These are phyloP conservation scores for Microtus montanus DNA, from an alignment of 2,113 vertebrate species.

Conservation along the genomic window DNA sequence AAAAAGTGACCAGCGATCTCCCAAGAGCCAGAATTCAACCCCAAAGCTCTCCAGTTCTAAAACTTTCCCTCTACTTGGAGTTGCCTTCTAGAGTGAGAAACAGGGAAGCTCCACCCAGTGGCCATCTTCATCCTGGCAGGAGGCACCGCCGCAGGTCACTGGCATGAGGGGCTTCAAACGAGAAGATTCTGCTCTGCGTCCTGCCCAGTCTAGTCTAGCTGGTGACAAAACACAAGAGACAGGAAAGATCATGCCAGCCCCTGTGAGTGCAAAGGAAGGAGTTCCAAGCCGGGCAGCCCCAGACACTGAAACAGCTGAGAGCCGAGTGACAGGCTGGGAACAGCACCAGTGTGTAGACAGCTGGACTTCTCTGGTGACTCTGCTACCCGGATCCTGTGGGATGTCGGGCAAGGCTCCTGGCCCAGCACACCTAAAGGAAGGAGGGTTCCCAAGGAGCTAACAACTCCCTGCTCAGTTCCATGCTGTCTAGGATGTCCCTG, in stretches of 20 bases:
- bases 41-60: not conserved
- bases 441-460: not conserved
- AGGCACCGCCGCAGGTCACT: not conserved
- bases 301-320: too few species aligned
- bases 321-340: not conserved
- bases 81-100: not conserved
- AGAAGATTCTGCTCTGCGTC: not conserved
- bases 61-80: not conserved
- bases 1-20: not conserved
- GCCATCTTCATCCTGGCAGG: not conserved
- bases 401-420: not conserved
- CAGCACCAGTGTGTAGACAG: not conserved
- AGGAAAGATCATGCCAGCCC: rapidly evolving
- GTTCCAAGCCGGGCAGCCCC: not conserved
- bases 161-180: not conserved
- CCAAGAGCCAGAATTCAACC: not conserved
- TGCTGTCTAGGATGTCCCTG: not conserved
- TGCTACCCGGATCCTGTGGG: not conserved
- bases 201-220: not conserved
- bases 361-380: not conserved
- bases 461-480: not conserved
- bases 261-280: not conserved
- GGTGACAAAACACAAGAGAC: not conserved
- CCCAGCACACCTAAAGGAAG: not conserved
- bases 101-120: not conserved